phyloP scores from a whole-genome alignment of 1,140 invertebrate species.

The Druon quercuslanigerum region DNA sequence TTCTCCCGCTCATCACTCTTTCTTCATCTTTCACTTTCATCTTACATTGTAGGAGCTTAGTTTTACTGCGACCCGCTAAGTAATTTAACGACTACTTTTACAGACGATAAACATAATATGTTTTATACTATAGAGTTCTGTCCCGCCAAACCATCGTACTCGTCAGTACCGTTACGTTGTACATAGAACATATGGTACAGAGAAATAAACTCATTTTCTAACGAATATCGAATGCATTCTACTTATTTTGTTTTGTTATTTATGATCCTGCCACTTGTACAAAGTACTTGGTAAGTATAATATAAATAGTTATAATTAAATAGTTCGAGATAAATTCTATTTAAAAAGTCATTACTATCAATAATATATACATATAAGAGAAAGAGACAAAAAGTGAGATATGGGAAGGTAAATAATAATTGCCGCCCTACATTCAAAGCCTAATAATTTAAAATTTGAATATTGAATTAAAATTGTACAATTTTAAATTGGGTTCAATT shows the following conservation, averaged over 20 bases:
- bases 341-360: too few relatives aligned
- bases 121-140: constrained; percentile 69
- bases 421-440: too few relatives aligned
- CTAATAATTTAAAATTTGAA: too few relatives aligned
- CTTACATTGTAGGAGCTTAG: constrained; percentile 24
- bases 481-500: too few relatives aligned
- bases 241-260: constrained; percentile 4
- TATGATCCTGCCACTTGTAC: constrained; percentile 1
- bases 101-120: constrained; percentile 56
- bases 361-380: too few relatives aligned
- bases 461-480: too few relatives aligned
- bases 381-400: too few relatives aligned
- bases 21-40: constrained; percentile 45
- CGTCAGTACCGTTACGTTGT: constrained; percentile 74
- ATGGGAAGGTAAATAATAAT: too few relatives aligned
- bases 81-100: constrained; percentile 52
- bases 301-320: too few relatives aligned
- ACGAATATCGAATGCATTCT: constrained; percentile 57
- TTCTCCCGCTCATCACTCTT: constrained; percentile 30
- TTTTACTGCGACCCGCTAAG: constrained; percentile 40
- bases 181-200: constrained; percentile 74
- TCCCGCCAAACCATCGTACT: constrained; percentile 70
- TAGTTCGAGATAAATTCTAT: too few relatives aligned
- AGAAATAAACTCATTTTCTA: constrained; percentile 77
- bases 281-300: constrained; percentile 21